Base-by-base conservation (phyloP, 2,888 invertebrate genomes). In the Seira sanloemensis region DNA sequence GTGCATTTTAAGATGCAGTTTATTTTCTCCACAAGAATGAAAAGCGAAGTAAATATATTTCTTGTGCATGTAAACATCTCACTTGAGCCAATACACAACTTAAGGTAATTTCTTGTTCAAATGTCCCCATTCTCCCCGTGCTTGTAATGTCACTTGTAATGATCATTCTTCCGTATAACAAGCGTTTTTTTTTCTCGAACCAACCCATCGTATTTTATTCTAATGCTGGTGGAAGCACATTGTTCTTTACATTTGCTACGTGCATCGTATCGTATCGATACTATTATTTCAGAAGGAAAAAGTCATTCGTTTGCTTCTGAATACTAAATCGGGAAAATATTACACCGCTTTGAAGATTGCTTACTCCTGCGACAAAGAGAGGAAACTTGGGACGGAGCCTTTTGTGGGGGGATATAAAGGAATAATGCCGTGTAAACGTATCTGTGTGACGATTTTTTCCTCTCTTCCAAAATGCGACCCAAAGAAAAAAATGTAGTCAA, bases 251-350 rank as follows among this genome's bases (percentile, higher is more conserved):
- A 37, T 7, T 4, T 37, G 4, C 5, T 37, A 37, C 37, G 37
- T 37, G 76, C 76, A 54, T 65, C 75, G 27, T 80, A 80, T 75
- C 46, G 75, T 80, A 80, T 75, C 46, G 75, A 75, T 69, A 80
- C 68, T 62, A 80, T 24, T 68, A 12, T 12, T 7, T 37, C 5
- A 37, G 12, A 37, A 74, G 9, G 46, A 81, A 68, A 81, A 71
- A 71, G 71, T 71, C 62, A 76, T 62, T 76, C 5, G 81, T 76
- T 81, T 81, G 27, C 68, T 65, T 46, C 26, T 82, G 82, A 82
- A 76, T 82, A 76, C 67, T 76, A 77, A 82, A 82, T 82, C 76
- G 82, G 72, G 69, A 72, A 62, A 76, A 76, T 66, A 77, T 19
- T 66, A 50, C 80, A 12, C 5, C 5, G 4, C 12, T 37, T 37